phyloP scores from a whole-genome alignment of 2,888 invertebrate species.

The Zeuzera pyrina region DNA sequence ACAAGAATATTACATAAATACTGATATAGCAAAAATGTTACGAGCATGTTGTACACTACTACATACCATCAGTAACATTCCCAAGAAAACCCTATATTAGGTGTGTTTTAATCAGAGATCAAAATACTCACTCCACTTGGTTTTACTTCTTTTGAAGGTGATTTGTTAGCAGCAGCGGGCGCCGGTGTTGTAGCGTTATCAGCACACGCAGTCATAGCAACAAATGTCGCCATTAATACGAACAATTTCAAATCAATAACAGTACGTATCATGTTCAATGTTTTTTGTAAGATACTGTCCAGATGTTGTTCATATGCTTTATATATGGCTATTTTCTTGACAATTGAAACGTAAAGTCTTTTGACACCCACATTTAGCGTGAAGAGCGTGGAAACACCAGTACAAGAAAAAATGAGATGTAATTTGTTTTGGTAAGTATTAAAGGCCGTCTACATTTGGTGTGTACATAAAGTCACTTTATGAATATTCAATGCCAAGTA shows the following conservation, averaged over 20 bases:
- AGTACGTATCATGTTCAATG: no score
- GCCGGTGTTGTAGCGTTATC: conserved; percentile 9
- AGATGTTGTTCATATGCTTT: no score
- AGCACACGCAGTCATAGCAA: conserved; percentile 14
- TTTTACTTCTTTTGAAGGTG: conserved; percentile 2
- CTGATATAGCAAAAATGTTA: no score
- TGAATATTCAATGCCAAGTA: conserved; percentile 19
- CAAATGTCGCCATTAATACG: conserved; percentile 13
- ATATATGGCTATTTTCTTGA: no score
- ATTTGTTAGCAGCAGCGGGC: conserved; percentile 11
- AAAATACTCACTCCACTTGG: conserved; percentile 1
- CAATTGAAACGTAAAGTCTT: no score
- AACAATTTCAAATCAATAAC: conserved; percentile 15
- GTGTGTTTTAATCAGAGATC: no score
- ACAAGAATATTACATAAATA: no score
- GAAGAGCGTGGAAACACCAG: conserved; percentile 6
- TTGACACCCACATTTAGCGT: no score
- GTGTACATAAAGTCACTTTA: conserved; percentile 2
- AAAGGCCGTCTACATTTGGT: conserved; percentile 12
- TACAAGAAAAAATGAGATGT: conserved; percentile 12
- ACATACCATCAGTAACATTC: no score
- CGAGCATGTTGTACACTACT: no score
- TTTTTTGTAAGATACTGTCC: no score
- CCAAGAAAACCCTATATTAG: no score
- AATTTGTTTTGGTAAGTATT: conserved; percentile 14